phyloP scores from a whole-genome alignment of 2,888 invertebrate genomes.

The Seira musarum region DNA sequence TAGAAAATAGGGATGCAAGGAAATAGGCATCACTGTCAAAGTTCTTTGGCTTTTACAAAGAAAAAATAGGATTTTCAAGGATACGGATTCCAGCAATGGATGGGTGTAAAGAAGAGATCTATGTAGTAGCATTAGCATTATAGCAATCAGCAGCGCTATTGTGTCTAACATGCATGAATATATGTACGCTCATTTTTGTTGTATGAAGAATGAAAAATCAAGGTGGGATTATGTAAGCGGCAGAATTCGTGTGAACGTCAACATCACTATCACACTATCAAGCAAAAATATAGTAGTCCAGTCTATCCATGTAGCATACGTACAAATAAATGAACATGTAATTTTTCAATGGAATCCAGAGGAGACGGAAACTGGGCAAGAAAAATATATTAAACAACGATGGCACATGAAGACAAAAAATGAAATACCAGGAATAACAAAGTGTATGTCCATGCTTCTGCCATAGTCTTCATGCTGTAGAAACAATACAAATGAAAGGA shows the following conservation, averaged over 20 bases:
- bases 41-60: conserved; percentile 50
- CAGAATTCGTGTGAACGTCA: no score
- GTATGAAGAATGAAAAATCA: no score
- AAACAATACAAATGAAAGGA: background rate
- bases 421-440: conserved; percentile 16
- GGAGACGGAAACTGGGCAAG: conserved; percentile 44
- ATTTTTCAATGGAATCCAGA: background rate
- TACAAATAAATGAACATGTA: no score
- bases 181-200: no score
- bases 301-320: no score
- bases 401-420: conserved; percentile 23
- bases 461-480: conserved; percentile 24
- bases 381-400: conserved; percentile 34
- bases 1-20: background rate
- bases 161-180: no score
- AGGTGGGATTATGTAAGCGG: no score
- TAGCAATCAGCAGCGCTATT: no score
- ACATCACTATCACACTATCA: no score
- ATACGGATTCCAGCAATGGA: conserved; percentile 18
- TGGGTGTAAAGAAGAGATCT: no score
- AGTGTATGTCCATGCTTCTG: background rate
- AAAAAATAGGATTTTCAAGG: conserved; percentile 46
- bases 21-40: conserved; percentile 35
- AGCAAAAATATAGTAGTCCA: no score
- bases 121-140: no score